phyloP scores from a whole-genome alignment of 2,888 invertebrate species.

The Hybos culiciformis region DNA sequence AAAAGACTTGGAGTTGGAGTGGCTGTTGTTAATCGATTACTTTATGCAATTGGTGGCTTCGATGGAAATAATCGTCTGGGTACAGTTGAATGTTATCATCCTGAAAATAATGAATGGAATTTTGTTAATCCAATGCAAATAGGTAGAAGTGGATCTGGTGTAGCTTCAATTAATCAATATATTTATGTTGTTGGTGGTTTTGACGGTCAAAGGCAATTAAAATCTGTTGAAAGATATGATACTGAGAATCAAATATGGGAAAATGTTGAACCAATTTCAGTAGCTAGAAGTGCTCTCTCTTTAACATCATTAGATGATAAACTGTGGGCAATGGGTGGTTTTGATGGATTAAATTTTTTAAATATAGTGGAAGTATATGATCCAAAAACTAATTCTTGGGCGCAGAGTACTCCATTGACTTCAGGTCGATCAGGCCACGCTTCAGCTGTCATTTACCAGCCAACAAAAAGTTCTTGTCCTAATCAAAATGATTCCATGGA shows the following conservation, averaged over 20 bases:
- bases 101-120: constrained; percentile 82
- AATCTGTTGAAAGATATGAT: constrained; percentile 76
- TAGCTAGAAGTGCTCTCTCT: constrained; percentile 76
- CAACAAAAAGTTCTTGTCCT: too few relatives aligned
- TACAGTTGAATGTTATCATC: constrained; percentile 83
- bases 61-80: constrained; percentile 65
- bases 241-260: constrained; percentile 74
- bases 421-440: constrained; percentile 86
- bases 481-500: too few relatives aligned
- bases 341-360: constrained; percentile 74
- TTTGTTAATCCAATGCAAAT: constrained; percentile 64
- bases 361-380: constrained; percentile 82
- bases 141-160: constrained; percentile 75
- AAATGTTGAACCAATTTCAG: constrained; percentile 56
- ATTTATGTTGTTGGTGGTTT: constrained; percentile 95
- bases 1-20: constrained; percentile 71
- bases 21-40: constrained; percentile 60
- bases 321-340: constrained; percentile 85
- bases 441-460: constrained; percentile 74
- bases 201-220: constrained; percentile 68
- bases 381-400: constrained; percentile 62
- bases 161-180: constrained; percentile 69
- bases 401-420: constrained; percentile 58
- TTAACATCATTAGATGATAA: constrained; percentile 75
- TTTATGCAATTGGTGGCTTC: constrained; percentile 79